These are phyloP conservation scores for Eledone cirrhosa DNA, from an alignment of 2,888 invertebrate genomes.

Conservation along the genomic window DNA sequence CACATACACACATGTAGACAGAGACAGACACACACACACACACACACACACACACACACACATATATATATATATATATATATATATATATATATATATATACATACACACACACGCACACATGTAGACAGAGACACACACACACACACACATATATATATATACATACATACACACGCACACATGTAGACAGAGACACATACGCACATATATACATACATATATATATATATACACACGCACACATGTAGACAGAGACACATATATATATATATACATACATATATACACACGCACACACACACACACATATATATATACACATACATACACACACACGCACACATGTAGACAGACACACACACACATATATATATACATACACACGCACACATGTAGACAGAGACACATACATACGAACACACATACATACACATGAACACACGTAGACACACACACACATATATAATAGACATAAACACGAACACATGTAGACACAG, in stretches of 20 bases:
- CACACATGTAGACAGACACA: neutral
- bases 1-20: neutral
- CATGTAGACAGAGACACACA: neutral
- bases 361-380: neutral
- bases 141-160: neutral
- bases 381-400: neutral
- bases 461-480: neutral
- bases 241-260: no score
- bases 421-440: neutral
- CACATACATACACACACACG: neutral
- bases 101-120: neutral
- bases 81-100: neutral
- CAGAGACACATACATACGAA: neutral
- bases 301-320: neutral
- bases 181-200: neutral
- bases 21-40: neutral
- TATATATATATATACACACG: no score
- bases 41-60: neutral
- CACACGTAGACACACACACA: neutral
- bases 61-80: neutral
- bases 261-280: neutral
- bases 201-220: no score
- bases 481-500: no score
- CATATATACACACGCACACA: neutral
- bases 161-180: neutral